These are phyloP conservation scores for Ichneumon xanthorius DNA, from an alignment of 2,888 invertebrate species.

Conservation along the genomic window DNA sequence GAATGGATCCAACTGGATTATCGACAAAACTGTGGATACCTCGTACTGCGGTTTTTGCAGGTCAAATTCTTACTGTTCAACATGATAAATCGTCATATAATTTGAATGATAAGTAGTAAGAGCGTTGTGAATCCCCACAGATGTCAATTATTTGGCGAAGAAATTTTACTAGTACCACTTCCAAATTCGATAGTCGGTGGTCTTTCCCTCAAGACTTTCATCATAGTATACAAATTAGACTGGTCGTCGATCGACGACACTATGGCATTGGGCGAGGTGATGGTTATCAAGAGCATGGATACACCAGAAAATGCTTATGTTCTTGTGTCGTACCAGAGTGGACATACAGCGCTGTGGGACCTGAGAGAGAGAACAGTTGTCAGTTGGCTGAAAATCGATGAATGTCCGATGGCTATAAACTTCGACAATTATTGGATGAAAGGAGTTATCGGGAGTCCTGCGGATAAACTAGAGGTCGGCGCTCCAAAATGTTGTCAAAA, in stretches of 20 bases:
- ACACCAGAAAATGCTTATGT: slow-evolving; percentile 85
- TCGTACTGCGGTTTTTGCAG: slow-evolving; percentile 91
- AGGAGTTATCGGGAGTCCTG: slow-evolving; percentile 89
- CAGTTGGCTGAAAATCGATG: slow-evolving; percentile 86
- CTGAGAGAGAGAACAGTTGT: slow-evolving; percentile 87
- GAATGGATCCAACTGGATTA: slow-evolving; percentile 86
- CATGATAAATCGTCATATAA: background rate
- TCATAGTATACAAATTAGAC: slow-evolving; percentile 77
- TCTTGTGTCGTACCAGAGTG: slow-evolving; percentile 91
- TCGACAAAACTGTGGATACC: slow-evolving; percentile 87
- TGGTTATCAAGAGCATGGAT: slow-evolving; percentile 87
- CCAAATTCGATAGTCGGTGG: slow-evolving; percentile 87
- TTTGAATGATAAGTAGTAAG: slow-evolving; percentile 32
- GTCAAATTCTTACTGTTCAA: slow-evolving; percentile 74
- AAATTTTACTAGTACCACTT: slow-evolving; percentile 89
- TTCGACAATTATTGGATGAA: slow-evolving; percentile 89
- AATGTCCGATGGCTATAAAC: slow-evolving; percentile 90
- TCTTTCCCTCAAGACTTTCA: slow-evolving; percentile 85
- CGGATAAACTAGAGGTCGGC: slow-evolving; percentile 87
- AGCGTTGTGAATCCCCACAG: slow-evolving; percentile 69
- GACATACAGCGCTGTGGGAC: slow-evolving; percentile 91
- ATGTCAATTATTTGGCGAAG: slow-evolving; percentile 85
- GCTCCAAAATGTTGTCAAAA: background rate
- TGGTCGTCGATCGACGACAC: slow-evolving; percentile 57
- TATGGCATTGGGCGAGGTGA: slow-evolving; percentile 87